Evolutionary conservation across 2,888 invertebrate species (phyloP).

Genomic region (Fissipunctia ypsillon): DNA sequence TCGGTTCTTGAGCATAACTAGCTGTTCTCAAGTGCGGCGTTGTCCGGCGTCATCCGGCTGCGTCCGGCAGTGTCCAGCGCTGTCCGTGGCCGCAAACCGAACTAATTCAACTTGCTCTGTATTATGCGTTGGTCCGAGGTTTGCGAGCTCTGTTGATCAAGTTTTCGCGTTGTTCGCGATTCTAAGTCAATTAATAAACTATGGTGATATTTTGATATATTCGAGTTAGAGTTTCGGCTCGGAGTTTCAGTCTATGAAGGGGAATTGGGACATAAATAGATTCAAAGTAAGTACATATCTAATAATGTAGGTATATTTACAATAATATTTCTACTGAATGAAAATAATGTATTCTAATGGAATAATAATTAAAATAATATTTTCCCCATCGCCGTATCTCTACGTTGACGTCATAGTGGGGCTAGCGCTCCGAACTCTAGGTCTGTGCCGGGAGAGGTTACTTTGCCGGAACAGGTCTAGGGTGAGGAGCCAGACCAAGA

Average conservation of each 20-base stretch:
- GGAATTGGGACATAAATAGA: slow-evolving; percentile 1
- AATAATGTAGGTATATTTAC: no score
- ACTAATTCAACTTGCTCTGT: slow-evolving; percentile 54
- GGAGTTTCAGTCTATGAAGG: not conserved
- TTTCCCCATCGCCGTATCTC: no score
- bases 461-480: no score
- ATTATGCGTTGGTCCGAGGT: slow-evolving; percentile 43
- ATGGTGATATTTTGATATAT: slow-evolving; percentile 49
- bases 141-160: slow-evolving; percentile 43
- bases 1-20: slow-evolving; percentile 29
- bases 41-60: not conserved
- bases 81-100: slow-evolving; percentile 39
- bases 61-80: slow-evolving; percentile 22
- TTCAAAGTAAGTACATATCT: not conserved
- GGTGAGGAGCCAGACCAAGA: no score
- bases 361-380: no score
- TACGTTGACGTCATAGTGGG: no score
- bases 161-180: slow-evolving; percentile 48
- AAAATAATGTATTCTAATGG: no score
- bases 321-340: no score
- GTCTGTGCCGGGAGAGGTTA: no score
- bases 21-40: slow-evolving; percentile 20
- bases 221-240: slow-evolving; percentile 28
- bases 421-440: no score
- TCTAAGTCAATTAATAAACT: slow-evolving; percentile 54